Base-by-base conservation (phyloP, 2,888 invertebrate species). In the Seladonia tumulorum region DNA sequence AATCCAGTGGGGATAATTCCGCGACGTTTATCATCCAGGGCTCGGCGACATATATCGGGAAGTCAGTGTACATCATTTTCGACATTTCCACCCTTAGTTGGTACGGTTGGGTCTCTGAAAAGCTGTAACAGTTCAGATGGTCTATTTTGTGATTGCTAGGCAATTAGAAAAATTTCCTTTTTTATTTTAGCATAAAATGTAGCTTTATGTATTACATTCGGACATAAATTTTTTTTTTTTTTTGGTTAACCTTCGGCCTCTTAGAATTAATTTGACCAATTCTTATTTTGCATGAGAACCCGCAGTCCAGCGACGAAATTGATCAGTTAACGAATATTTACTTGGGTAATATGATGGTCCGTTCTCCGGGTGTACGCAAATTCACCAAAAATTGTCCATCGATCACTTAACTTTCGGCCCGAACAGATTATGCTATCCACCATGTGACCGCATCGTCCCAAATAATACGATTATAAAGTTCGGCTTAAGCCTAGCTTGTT, bases 381-480 rank as follows among this genome's bases (percentile, higher is more conserved):
- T 57, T 57, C 57, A 12, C 57, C 57, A 57, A 57, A 57, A 57
- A 63, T 49, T 5, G 22, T 25, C 0, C 8, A 53, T 53, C 45
- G 66, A 63, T 53, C 72, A 49, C 49, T 45, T 71, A 47, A 73
- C 25, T 75, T 14, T 5, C 70, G 22, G 22, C 22, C 16, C 16
- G 10, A 25, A 35, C 18, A 29, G 22, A 45, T 16, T 42, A 68
- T 3, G n/a, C 5, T 14, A 63, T 66, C 16, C 22, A 14, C 45
- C 16, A 5, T 10, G 16, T 57, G 42, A 45, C 22, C 25, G 47
- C 25, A 25, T 35, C 16, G 66, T 76, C 66, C 71, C 66, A 72
- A 76, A 79, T 75, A 85, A 85, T 63, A 18, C 29, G 79, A 47
- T 85, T 79, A 85, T 72, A 70, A 76, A 76, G 57, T 47, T 39